These are phyloP conservation scores for Graptemys geographica DNA, from an alignment of 2,797 vertebrate genomes.

Conservation along the genomic window DNA sequence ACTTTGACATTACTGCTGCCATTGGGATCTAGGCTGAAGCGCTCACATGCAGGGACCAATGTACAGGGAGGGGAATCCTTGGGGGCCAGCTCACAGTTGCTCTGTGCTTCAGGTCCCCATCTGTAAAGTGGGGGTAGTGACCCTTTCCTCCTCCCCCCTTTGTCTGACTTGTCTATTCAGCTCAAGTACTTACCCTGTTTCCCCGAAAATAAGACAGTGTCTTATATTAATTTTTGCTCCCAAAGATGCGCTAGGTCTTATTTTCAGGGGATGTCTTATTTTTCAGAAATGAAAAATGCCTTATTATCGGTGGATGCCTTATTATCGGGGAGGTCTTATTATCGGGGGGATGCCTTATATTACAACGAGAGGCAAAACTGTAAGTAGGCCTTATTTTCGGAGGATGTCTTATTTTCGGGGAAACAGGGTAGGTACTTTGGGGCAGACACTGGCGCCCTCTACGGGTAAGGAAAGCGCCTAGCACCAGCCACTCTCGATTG, in stretches of 20 bases:
- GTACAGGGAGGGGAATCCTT: neutral
- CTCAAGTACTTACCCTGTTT: too few species aligned
- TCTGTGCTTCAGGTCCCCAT: neutral
- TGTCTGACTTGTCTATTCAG: neutral
- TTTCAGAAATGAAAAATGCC: too few species aligned
- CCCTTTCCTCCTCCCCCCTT: neutral
- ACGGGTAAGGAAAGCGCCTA: neutral
- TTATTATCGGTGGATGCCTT: too few species aligned
- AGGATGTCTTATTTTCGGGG: too few species aligned
- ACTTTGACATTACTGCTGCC: neutral
- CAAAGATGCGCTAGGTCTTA: too few species aligned
- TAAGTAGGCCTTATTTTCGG: too few species aligned
- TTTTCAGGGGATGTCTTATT: too few species aligned
- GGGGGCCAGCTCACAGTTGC: neutral
- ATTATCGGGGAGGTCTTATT: too few species aligned
- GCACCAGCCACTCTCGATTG: neutral
- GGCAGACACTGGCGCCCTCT: neutral
- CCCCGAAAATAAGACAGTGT: too few species aligned
- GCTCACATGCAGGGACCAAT: neutral
- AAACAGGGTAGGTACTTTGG: neutral
- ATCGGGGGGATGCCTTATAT: too few species aligned
- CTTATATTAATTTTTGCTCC: too few species aligned
- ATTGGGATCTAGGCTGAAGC: neutral
- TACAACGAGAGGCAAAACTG: too few species aligned
- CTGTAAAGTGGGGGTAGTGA: neutral